phyloP scores from a whole-genome alignment of 2,113 vertebrate genomes.

The Myodes glareolus region DNA sequence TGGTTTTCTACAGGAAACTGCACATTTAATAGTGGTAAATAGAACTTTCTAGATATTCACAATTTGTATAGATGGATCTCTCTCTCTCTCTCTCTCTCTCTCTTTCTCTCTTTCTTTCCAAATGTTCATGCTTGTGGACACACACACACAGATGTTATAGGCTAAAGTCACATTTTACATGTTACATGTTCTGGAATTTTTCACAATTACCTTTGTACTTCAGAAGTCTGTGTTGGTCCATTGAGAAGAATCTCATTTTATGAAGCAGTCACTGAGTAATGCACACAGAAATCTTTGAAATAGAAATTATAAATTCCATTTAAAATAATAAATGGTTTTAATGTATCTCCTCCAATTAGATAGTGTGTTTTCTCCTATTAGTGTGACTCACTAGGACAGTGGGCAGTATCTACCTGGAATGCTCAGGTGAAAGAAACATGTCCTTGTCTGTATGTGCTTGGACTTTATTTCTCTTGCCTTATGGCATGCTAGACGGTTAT shows the following conservation, averaged over 20 bases:
- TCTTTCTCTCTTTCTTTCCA: not conserved
- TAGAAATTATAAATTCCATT: not conserved
- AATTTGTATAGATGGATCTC: not conserved
- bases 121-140: not conserved
- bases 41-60: not conserved
- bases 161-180: conserved; percentile 16
- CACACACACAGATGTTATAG: not conserved
- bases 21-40: not conserved
- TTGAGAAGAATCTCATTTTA: conserved; percentile 23
- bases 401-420: too few relatives aligned
- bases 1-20: not conserved
- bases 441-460: not conserved
- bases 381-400: not conserved
- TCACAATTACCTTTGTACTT: conserved; percentile 11
- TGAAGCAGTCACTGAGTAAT: not conserved
- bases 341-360: not conserved
- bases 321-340: conserved; percentile 30
- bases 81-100: not conserved
- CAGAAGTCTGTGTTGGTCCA: not conserved
- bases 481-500: not conserved
- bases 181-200: not conserved
- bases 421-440: not conserved
- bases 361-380: not conserved
- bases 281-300: not conserved
- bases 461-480: not conserved